Evolutionary conservation across 2,888 invertebrate genomes (phyloP).

Genomic region (Trimorus sp.): DNA sequence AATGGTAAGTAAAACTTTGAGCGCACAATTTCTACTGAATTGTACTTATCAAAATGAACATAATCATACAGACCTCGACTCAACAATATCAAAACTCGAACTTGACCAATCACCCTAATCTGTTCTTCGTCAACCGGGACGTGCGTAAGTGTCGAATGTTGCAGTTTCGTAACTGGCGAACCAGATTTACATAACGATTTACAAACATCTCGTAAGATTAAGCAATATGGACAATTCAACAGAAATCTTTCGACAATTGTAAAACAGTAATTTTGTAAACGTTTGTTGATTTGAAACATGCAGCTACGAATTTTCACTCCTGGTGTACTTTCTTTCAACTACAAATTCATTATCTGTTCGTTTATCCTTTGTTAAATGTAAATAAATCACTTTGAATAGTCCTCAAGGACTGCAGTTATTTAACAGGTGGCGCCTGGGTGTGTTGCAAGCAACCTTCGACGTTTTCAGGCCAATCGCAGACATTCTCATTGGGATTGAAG

Average conservation of each 20-base stretch:
- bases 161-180: constrained; percentile 52
- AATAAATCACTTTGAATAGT: constrained; percentile 39
- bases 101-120: constrained; percentile 16
- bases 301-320: constrained; percentile 53
- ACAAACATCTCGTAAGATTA: constrained; percentile 43
- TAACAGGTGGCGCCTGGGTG: constrained; percentile 85
- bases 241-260: constrained; percentile 48
- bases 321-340: constrained; percentile 39
- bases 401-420: constrained; percentile 52
- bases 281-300: constrained; percentile 51
- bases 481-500: constrained; percentile 95
- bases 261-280: constrained; percentile 58
- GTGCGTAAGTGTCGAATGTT: constrained; percentile 12
- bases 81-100: neutral
- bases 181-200: constrained; percentile 48
- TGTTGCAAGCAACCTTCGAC: constrained; percentile 92
- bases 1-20: neutral
- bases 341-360: constrained; percentile 38
- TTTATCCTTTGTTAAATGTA: constrained; percentile 35
- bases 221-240: constrained; percentile 42
- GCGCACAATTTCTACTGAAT: neutral
- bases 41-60: neutral
- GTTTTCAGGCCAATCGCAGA: constrained; percentile 98
- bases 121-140: constrained; percentile 24
- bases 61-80: neutral